A percentile compares a stretch with the other conserved stretches of the same genome.
Conservation (phyloP, 64 coral and sea anemone genomes). For the Astreopora myriophthalma region DNA sequence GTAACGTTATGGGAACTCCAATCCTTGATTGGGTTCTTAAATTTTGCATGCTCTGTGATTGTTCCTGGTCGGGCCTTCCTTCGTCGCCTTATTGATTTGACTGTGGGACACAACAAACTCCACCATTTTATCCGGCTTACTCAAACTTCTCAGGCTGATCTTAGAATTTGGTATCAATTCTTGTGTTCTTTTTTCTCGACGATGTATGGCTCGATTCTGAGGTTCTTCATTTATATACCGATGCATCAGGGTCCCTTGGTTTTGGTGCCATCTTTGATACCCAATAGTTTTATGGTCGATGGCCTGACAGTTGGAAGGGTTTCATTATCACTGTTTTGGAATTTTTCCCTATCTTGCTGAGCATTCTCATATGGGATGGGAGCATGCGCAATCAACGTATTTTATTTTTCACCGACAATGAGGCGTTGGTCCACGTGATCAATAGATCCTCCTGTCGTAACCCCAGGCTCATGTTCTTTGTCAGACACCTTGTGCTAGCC, state of each 20-base stretch:
- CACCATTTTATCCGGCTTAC: not conserved
- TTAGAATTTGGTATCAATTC: not conserved
- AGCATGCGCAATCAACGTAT: too few species aligned
- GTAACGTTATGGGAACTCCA: not conserved
- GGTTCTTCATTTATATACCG: not conserved
- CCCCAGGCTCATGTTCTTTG: too few species aligned
- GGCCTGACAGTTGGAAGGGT: constrained; percentile 3
- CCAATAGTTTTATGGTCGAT: not conserved
- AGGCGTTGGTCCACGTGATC: too few species aligned
- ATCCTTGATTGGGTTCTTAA: not conserved
- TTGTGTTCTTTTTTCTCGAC: not conserved
- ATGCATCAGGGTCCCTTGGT: not conserved
- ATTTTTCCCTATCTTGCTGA: constrained; percentile 3
- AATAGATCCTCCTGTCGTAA: too few species aligned
- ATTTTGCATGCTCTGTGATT: not conserved
- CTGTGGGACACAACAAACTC: not conserved
- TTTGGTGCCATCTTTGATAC: not conserved
- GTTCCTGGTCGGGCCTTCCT: not conserved
- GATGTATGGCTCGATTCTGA: not conserved
- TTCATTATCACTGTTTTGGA: not conserved
- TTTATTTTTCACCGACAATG: too few species aligned
- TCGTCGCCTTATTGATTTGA: not conserved
- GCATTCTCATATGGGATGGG: too few species aligned
- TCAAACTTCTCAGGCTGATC: too few species aligned
- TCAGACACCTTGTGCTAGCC: too few species aligned